Evolutionary conservation across 2,113 vertebrate species (phyloP).

Genomic region (Oophaga pumilio): DNA sequence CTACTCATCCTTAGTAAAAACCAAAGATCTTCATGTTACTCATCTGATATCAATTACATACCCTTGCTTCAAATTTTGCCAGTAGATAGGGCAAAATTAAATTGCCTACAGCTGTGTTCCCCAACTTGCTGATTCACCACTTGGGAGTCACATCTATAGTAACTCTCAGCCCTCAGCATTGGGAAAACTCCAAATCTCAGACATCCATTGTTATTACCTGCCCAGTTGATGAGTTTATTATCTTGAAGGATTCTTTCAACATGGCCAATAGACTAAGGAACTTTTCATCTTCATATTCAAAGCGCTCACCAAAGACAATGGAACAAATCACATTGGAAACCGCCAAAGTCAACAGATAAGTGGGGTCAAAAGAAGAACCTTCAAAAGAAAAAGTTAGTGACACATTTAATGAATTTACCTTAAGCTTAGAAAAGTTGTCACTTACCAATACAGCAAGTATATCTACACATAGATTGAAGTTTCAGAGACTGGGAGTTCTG

Average conservation of each 20-base stretch:
- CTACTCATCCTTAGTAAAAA: no score
- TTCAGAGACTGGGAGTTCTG: no score
- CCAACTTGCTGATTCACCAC: no score
- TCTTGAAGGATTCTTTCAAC: slow-evolving; percentile 33
- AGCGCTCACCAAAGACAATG: slow-evolving; percentile 63
- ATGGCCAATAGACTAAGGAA: slow-evolving; percentile 53
- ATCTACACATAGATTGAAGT: no score
- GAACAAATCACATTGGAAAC: slow-evolving; percentile 69
- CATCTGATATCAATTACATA: neutral
- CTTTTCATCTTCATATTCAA: slow-evolving; percentile 61
- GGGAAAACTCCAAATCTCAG: neutral
- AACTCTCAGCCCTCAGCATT: neutral
- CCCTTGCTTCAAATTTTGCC: neutral
- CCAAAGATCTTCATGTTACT: no score
- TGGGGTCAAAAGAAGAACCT: slow-evolving; percentile 38
- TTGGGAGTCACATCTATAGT: neutral
- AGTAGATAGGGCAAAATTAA: neutral
- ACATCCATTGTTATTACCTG: neutral
- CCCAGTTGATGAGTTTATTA: neutral
- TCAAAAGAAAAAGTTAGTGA: neutral
- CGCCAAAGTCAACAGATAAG: slow-evolving; percentile 32
- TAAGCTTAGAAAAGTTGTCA: no score
- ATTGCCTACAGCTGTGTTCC: neutral
- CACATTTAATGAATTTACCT: neutral
- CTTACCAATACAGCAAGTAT: no score